Percentiles rank a stretch among this genome's conserved stretches.
Conservation (phyloP, 2,797 vertebrate genomes). For the Tapera naevia region DNA sequence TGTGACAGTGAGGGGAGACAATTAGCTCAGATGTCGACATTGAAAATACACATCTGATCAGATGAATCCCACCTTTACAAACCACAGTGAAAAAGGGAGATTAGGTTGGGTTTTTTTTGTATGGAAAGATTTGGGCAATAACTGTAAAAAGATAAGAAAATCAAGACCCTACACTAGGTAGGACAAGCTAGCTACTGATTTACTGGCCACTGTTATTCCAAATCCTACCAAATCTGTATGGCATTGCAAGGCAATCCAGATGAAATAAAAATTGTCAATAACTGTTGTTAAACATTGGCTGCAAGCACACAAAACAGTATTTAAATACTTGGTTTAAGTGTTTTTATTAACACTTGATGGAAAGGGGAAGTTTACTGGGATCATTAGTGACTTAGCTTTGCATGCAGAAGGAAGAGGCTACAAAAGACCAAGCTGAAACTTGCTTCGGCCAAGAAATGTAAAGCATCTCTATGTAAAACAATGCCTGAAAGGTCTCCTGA, state of each 20-base stretch:
- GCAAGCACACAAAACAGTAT: not conserved
- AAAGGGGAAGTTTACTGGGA: not conserved
- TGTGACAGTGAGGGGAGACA: not conserved
- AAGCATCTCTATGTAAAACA: not conserved
- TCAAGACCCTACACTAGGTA: not conserved
- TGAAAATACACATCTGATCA: not conserved
- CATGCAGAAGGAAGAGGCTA: not conserved
- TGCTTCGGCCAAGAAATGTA: not conserved
- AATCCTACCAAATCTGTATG: not conserved
- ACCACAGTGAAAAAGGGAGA: not conserved
- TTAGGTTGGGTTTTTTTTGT: not conserved
- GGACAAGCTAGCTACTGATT: not conserved
- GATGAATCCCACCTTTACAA: not conserved
- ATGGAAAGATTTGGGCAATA: not conserved
- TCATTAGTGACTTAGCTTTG: not conserved
- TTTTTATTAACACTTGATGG: not conserved
- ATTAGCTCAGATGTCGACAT: not conserved
- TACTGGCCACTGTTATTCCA: not conserved
- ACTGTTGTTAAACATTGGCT: not conserved
- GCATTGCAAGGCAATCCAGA: not conserved
- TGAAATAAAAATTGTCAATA: not conserved
- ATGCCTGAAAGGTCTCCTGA: not conserved
- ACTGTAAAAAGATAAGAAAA: not conserved
- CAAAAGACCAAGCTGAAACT: not conserved
- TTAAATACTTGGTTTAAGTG: not conserved